A percentile compares a stretch with the other conserved stretches of the same genome.
These are phyloP conservation scores for Aporophyla lueneburgensis DNA, from an alignment of 2,888 invertebrate genomes.

Conservation along the genomic window DNA sequence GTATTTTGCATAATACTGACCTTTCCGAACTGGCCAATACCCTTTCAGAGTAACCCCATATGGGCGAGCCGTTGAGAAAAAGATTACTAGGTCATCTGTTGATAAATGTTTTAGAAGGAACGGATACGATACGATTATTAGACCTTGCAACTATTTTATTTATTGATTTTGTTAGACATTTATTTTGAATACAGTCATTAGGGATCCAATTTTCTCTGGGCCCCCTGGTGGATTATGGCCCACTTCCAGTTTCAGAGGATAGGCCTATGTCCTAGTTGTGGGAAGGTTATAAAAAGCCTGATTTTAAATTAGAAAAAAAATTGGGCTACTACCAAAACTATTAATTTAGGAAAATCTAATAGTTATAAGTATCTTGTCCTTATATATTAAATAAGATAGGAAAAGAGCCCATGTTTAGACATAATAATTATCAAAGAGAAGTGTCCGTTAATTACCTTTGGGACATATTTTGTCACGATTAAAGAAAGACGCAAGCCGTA, in stretches of 20 bases:
- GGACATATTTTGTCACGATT: not conserved
- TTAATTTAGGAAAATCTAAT: too few relatives aligned
- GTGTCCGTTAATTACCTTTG: not conserved
- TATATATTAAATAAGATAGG: not conserved
- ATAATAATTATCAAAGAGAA: not conserved
- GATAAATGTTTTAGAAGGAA: conserved; percentile 42
- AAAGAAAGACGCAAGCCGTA: not conserved
- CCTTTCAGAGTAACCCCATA: conserved; percentile 65
- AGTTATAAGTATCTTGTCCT: too few relatives aligned
- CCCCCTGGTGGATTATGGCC: not conserved
- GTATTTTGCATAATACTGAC: conserved; percentile 63
- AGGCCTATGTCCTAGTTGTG: not conserved
- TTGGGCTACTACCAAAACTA: too few relatives aligned
- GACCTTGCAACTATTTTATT: not conserved
- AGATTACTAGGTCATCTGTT: conserved; percentile 67
- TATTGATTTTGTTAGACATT: not conserved
- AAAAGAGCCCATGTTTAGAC: not conserved
- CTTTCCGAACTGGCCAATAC: conserved; percentile 67
- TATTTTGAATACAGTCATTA: not conserved
- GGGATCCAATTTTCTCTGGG: not conserved
- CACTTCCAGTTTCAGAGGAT: too few relatives aligned
- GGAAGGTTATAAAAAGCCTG: not conserved
- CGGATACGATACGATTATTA: conserved; percentile 16
- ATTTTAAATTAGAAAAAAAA: not conserved
- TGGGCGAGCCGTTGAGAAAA: conserved; percentile 53